These are phyloP conservation scores for Xyrichtys novacula DNA, from an alignment of 2,797 vertebrate genomes.

Conservation along the genomic window DNA sequence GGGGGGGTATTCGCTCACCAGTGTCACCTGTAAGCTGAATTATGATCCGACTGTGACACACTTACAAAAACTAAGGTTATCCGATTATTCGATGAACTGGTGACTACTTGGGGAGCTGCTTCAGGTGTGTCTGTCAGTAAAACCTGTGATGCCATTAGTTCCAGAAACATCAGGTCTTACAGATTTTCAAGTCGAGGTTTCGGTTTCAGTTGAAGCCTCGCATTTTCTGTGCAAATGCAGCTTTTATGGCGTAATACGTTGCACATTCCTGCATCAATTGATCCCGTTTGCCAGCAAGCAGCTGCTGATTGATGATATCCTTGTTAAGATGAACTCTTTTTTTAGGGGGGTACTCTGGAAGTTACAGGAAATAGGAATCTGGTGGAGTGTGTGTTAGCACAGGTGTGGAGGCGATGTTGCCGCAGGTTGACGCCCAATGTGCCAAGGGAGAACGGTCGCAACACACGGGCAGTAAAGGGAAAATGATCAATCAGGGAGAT, in stretches of 20 bases:
- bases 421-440: conserved; percentile 39
- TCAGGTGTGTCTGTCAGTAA: conserved; percentile 2
- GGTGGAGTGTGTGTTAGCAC: neutral
- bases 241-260: conserved; percentile 5
- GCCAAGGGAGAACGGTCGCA: neutral
- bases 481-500: conserved; percentile 19
- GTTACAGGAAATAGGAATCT: neutral
- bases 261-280: neutral
- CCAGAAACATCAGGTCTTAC: neutral
- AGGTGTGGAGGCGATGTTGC: conserved; percentile 18
- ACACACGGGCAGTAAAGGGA: neutral
- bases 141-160: conserved; percentile 2
- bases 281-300: neutral
- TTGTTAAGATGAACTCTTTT: conserved; percentile 34
- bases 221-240: neutral
- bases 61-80: neutral
- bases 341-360: too few relatives aligned
- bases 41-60: conserved; percentile 4
- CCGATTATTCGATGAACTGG: neutral
- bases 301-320: conserved; percentile 23
- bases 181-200: neutral
- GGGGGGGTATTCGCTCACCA: neutral
- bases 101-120: neutral
- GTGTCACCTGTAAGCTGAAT: conserved; percentile 2
- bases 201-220: conserved; percentile 10